Evolutionary conservation across 2,888 invertebrate species (phyloP).

Genomic region (Tineola bisselliella): DNA sequence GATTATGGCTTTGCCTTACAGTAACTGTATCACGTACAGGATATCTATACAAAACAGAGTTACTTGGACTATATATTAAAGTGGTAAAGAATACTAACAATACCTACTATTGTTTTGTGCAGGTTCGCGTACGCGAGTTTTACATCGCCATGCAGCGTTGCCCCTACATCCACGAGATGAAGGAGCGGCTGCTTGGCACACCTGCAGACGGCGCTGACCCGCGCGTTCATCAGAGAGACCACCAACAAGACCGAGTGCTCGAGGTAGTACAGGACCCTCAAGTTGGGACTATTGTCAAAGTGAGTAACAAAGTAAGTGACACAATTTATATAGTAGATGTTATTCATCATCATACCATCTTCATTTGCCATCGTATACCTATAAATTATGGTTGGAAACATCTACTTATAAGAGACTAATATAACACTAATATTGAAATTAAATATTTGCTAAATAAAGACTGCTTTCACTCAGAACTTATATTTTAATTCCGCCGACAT

Average conservation of each 20-base stretch:
- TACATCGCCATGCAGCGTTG: conserved; percentile 83
- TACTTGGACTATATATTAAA: too few relatives aligned
- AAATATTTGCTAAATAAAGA: too few relatives aligned
- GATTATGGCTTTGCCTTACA: not conserved
- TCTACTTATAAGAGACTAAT: not conserved
- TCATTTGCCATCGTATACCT: not conserved
- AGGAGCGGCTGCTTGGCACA: conserved; percentile 85
- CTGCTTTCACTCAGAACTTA: too few relatives aligned
- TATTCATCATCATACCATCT: not conserved
- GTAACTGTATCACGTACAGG: not conserved
- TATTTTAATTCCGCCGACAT: not conserved
- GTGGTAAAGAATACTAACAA: too few relatives aligned
- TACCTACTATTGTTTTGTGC: too few relatives aligned
- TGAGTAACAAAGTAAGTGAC: conserved; percentile 51
- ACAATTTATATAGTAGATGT: not conserved
- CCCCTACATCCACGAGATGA: conserved; percentile 94
- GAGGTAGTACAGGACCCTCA: conserved; percentile 65
- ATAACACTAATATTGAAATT: too few relatives aligned
- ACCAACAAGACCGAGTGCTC: conserved; percentile 41
- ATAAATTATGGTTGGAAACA: not conserved
- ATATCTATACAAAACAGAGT: not conserved
- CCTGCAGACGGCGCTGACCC: conserved; percentile 70
- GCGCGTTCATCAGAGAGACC: conserved; percentile 29
- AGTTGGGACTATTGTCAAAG: conserved; percentile 91
- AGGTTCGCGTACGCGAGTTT: conserved; percentile 66